Evolutionary conservation across 2,888 invertebrate genomes (phyloP).

Genomic region (Drosophila ezoana): DNA sequence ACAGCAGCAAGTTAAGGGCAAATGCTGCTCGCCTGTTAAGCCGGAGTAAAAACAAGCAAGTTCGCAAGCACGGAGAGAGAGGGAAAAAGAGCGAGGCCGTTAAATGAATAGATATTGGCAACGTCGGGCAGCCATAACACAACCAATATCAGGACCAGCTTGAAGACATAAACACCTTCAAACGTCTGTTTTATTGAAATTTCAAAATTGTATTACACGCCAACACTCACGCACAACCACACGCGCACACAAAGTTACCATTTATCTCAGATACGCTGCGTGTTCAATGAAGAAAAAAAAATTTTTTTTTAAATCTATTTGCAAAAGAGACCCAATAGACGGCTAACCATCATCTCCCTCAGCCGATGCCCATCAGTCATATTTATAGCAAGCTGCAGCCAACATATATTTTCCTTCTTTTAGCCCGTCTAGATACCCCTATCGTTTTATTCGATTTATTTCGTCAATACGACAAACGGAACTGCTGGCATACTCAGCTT

Average conservation of each 20-base stretch:
- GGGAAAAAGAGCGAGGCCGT: too few relatives aligned
- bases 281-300: slow-evolving; percentile 38
- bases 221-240: too few relatives aligned
- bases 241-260: slow-evolving; percentile 36
- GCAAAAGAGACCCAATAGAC: slow-evolving; percentile 43
- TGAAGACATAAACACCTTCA: slow-evolving; percentile 73
- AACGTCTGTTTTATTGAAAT: slow-evolving; percentile 79
- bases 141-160: slow-evolving; percentile 18
- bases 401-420: slow-evolving; percentile 62
- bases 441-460: slow-evolving; percentile 59
- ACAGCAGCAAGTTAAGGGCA: slow-evolving; percentile 67
- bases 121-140: neutral
- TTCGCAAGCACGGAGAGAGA: slow-evolving; percentile 6
- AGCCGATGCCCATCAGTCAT: slow-evolving; percentile 50
- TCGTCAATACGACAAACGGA: too few relatives aligned
- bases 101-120: slow-evolving; percentile 62
- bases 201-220: slow-evolving; percentile 34
- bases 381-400: too few relatives aligned
- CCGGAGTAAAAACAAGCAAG: too few relatives aligned
- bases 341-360: neutral
- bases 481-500: too few relatives aligned
- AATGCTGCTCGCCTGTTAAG: too few relatives aligned
- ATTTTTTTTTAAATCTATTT: slow-evolving; percentile 74
- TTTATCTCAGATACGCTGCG: slow-evolving; percentile 62
- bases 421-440: slow-evolving; percentile 7